Evolutionary conservation across 92 coral and sea anemone genomes (phyloP).

Genomic region (Palythoa caribaeorum): DNA sequence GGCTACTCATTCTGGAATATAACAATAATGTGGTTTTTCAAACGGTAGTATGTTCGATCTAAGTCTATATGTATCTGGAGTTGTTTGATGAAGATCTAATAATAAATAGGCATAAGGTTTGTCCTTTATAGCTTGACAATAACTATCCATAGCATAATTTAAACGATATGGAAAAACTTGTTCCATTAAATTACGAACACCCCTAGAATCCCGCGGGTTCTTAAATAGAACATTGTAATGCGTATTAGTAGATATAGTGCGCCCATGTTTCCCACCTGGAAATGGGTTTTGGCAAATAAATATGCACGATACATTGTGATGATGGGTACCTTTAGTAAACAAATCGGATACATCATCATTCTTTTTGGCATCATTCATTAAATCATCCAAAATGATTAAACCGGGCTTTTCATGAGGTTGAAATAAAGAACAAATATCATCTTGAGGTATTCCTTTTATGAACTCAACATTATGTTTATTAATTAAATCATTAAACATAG

Average conservation of each 20-base stretch:
- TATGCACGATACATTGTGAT: neutral
- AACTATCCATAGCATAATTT: conserved; percentile 13
- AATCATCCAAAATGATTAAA: conserved; percentile 1
- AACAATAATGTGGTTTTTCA: too few relatives aligned
- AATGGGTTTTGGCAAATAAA: too few relatives aligned
- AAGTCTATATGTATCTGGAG: neutral
- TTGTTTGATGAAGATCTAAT: neutral
- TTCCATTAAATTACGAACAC: neutral
- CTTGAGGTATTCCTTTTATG: neutral
- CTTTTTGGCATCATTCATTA: neutral
- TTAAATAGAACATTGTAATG: neutral
- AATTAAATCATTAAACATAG: neutral
- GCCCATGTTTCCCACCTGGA: neutral
- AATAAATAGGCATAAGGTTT: conserved; percentile 12
- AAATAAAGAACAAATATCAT: neutral
- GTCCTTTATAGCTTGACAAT: neutral
- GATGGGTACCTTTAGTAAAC: conserved; percentile 9
- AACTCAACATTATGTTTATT: neutral
- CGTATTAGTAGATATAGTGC: neutral
- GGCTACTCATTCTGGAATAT: too few relatives aligned
- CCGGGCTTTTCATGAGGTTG: neutral
- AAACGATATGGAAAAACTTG: neutral
- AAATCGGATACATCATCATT: neutral
- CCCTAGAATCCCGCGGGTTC: neutral
- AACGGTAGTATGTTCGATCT: too few relatives aligned